Conservation (phyloP, 2,113 vertebrate species). For the Cepphus grylle region DNA sequence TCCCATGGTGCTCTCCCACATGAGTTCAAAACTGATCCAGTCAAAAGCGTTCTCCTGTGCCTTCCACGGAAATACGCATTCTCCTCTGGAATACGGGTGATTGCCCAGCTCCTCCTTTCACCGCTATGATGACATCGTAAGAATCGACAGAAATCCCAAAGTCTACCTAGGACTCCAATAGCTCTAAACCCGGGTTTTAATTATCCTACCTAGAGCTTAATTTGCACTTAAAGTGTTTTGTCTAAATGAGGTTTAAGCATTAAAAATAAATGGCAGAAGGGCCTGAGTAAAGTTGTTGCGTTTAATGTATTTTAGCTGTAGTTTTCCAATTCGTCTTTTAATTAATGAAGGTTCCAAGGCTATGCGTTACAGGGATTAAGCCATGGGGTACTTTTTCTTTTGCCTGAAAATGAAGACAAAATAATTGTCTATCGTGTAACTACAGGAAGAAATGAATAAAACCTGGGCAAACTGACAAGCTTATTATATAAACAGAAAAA, state of each 20-base stretch:
- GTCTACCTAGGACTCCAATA: background rate
- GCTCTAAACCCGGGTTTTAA: background rate
- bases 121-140: background rate
- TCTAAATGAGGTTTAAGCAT: background rate
- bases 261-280: background rate
- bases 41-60: background rate
- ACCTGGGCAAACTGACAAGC: background rate
- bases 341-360: background rate
- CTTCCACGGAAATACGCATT: background rate
- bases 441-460: background rate
- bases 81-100: background rate
- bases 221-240: background rate
- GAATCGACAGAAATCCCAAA: background rate
- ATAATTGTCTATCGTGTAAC: background rate
- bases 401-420: background rate
- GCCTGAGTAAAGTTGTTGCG: background rate
- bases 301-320: background rate
- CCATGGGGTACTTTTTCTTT: background rate
- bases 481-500: slow-evolving; percentile 1
- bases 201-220: background rate
- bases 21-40: background rate
- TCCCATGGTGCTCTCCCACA: background rate
- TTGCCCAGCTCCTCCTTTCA: background rate
- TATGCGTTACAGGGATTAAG: background rate
- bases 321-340: background rate